A percentile compares a stretch with the other conserved stretches of the same genome.
Evolutionary conservation across 92 coral and sea anemone genomes (phyloP).

Genomic region (Phenganax marumi): DNA sequence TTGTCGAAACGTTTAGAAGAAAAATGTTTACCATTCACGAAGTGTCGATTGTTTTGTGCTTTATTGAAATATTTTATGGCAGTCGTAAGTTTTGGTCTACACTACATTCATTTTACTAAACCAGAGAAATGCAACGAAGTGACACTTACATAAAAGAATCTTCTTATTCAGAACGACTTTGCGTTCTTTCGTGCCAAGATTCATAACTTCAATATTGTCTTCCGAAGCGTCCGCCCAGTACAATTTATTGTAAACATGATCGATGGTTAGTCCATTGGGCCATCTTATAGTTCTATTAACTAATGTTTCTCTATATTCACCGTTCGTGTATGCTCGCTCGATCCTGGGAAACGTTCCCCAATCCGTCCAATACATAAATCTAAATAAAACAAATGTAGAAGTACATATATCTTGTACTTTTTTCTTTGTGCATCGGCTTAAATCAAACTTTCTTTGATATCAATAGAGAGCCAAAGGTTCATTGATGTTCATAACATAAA

Average conservation of each 20-base stretch:
- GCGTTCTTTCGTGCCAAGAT: constrained; percentile 28
- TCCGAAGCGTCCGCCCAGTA: constrained; percentile 89
- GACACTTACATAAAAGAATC: not conserved
- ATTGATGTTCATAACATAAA: too few species aligned
- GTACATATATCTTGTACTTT: not conserved
- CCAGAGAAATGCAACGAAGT: not conserved
- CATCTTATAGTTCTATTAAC: constrained; percentile 70
- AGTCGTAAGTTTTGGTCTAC: too few species aligned
- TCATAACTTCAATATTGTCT: constrained; percentile 86
- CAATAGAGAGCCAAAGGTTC: too few species aligned
- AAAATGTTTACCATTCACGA: too few species aligned
- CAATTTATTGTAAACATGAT: constrained; percentile 57
- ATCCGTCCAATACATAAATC: constrained; percentile 90
- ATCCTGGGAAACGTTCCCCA: constrained; percentile 84
- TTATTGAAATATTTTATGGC: too few species aligned
- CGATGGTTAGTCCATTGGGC: constrained; percentile 90
- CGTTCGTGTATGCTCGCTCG: constrained; percentile 84
- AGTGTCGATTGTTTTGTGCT: too few species aligned
- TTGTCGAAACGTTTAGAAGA: too few species aligned
- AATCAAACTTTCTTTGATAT: too few species aligned
- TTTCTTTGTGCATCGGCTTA: too few species aligned
- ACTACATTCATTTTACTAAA: not conserved
- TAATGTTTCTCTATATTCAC: constrained; percentile 61
- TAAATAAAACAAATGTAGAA: constrained; percentile 10
- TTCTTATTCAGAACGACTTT: constrained; percentile 15